Percentiles rank a stretch among this genome's conserved stretches.
Evolutionary conservation across 2,888 invertebrate species (phyloP).

Genomic region (Pyrrhia umbra): DNA sequence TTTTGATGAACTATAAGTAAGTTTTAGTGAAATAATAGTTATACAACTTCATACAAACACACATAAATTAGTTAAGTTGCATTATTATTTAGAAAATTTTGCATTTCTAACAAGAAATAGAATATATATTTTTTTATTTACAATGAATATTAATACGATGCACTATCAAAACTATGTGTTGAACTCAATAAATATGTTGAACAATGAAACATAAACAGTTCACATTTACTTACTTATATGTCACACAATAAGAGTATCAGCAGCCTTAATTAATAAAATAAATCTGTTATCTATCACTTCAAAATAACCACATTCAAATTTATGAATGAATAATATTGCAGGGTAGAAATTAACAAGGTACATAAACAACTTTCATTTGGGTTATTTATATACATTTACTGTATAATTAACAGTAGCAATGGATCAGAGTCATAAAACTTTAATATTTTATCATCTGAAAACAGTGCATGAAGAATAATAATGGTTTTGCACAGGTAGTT

Average conservation of each 20-base stretch:
- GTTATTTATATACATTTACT: neutral
- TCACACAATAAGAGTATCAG: slow-evolving; percentile 3
- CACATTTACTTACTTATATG: slow-evolving; percentile 12
- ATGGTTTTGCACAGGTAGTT: slow-evolving; percentile 41
- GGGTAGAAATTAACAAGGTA: neutral
- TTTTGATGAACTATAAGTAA: no score
- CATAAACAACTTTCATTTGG: no score
- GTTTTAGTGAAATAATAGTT: no score
- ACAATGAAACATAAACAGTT: slow-evolving; percentile 6
- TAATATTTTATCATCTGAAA: slow-evolving; percentile 21
- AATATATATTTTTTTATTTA: neutral
- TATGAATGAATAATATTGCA: neutral
- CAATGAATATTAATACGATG: slow-evolving; percentile 10
- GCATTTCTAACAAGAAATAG: slow-evolving; percentile 17
- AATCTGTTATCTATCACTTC: slow-evolving; percentile 12
- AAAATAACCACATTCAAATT: slow-evolving; percentile 1
- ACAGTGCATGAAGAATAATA: slow-evolving; percentile 31
- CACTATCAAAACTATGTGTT: slow-evolving; percentile 18
- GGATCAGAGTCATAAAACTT: slow-evolving; percentile 1
- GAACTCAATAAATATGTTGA: neutral
- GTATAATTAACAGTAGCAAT: neutral
- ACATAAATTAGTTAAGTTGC: no score
- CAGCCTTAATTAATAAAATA: neutral
- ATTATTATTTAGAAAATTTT: no score
- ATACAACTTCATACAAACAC: no score